Conservation (phyloP, 1,140 invertebrate species). For the Heliconius melpomene region DNA sequence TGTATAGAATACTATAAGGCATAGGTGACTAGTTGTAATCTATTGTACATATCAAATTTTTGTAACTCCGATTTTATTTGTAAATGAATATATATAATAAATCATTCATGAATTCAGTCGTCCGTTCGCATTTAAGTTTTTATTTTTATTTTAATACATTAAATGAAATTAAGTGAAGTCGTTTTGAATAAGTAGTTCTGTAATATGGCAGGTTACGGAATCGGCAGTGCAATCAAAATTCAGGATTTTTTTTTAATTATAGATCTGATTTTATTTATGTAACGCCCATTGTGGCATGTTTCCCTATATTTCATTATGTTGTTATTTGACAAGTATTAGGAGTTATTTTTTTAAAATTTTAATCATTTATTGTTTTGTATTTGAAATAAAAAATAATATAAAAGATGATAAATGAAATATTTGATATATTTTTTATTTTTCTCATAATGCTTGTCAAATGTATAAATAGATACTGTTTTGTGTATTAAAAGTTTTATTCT, state of each 20-base stretch:
- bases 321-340: neutral
- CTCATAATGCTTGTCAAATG: neutral
- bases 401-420: neutral
- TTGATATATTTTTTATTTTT: neutral
- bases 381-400: neutral
- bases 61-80: slow-evolving; percentile 41
- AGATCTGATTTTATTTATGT: slow-evolving; percentile 62
- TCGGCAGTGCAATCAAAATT: slow-evolving; percentile 61
- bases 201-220: slow-evolving; percentile 49
- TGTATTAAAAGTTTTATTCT: slow-evolving; percentile 25
- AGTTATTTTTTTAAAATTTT: neutral
- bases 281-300: neutral
- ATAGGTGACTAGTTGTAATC: slow-evolving; percentile 52
- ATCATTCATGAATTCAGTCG: slow-evolving; percentile 12
- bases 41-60: slow-evolving; percentile 77
- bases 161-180: slow-evolving; percentile 30
- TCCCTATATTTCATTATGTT: slow-evolving; percentile 16
- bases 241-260: slow-evolving; percentile 45
- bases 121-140: slow-evolving; percentile 50
- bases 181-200: slow-evolving; percentile 49
- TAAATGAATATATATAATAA: slow-evolving; percentile 16
- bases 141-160: slow-evolving; percentile 33
- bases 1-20: slow-evolving; percentile 62
- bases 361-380: neutral
- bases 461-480: slow-evolving; percentile 2